A percentile compares a stretch with the other conserved stretches of the same genome.
Evolutionary conservation across 2,797 vertebrate species (phyloP).

Genomic region (Kryptopterus vitreolus): DNA sequence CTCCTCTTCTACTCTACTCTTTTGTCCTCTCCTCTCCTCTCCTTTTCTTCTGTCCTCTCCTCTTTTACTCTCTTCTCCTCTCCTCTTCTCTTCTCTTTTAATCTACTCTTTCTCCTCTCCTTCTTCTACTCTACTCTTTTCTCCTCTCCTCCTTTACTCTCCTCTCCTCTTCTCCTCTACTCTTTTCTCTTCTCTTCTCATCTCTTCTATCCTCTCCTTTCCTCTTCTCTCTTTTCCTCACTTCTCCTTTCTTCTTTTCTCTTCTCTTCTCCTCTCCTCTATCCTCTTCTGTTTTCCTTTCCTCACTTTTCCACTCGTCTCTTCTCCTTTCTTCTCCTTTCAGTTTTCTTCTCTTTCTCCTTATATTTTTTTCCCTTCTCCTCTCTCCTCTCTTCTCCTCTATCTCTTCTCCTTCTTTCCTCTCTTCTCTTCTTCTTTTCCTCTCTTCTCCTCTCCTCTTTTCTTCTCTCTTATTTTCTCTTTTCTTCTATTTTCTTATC

Average conservation of each 20-base stretch:
- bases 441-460: not conserved
- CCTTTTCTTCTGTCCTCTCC: not conserved
- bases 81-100: too few relatives aligned
- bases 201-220: not conserved
- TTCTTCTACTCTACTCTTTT: not conserved
- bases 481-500: not conserved
- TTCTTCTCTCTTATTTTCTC: not conserved
- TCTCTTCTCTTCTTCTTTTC: not conserved
- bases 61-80: not conserved
- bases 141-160: not conserved
- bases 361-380: not conserved
- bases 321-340: not conserved
- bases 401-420: not conserved
- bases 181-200: not conserved
- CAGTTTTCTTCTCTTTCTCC: too few relatives aligned
- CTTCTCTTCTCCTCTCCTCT: not conserved
- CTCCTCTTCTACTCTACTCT: not conserved
- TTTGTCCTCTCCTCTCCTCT: not conserved
- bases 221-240: too few relatives aligned
- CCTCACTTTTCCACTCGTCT: not conserved
- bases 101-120: not conserved
- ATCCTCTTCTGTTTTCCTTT: not conserved
- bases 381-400: not conserved
- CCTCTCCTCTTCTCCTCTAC: not conserved
- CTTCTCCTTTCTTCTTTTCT: not conserved